Evolutionary conservation across 2,113 vertebrate genomes (phyloP).

Genomic region (Dolichotis patagonum): DNA sequence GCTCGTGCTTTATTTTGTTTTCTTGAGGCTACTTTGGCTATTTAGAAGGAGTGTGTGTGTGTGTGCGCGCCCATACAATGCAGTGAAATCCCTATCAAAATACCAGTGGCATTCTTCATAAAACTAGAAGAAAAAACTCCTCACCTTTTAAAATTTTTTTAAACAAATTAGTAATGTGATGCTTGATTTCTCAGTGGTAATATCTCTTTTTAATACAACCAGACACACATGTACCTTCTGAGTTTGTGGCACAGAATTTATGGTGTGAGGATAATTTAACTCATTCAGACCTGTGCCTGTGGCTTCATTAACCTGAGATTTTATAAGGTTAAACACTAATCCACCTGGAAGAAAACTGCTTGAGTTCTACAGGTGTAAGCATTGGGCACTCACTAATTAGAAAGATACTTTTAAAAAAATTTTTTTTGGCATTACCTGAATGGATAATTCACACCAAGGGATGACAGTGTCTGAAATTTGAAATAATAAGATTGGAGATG

Average conservation of each 20-base stretch:
- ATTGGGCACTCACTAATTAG: slow-evolving; percentile 28
- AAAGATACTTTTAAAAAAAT: not conserved
- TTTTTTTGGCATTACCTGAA: not conserved
- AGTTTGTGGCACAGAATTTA: slow-evolving; percentile 17
- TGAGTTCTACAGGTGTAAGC: not conserved
- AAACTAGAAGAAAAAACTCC: not conserved
- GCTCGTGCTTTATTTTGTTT: not conserved
- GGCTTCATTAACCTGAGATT: not conserved
- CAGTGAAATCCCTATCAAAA: not conserved
- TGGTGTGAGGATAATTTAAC: not conserved
- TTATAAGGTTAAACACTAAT: not conserved
- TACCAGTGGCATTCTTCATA: not conserved
- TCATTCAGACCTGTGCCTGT: not conserved
- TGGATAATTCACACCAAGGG: not conserved
- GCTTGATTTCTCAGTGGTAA: not conserved
- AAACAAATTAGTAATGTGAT: not conserved
- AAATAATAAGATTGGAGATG: not conserved
- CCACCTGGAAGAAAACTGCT: not conserved
- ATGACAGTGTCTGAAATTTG: not conserved
- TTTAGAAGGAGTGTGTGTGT: not conserved
- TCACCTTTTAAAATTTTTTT: not conserved
- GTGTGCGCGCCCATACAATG: not conserved
- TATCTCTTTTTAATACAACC: not conserved
- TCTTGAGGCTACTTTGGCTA: not conserved
- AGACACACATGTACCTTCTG: not conserved